Conservation (phyloP, 2,888 invertebrate species). For the Brachyptera putata region DNA sequence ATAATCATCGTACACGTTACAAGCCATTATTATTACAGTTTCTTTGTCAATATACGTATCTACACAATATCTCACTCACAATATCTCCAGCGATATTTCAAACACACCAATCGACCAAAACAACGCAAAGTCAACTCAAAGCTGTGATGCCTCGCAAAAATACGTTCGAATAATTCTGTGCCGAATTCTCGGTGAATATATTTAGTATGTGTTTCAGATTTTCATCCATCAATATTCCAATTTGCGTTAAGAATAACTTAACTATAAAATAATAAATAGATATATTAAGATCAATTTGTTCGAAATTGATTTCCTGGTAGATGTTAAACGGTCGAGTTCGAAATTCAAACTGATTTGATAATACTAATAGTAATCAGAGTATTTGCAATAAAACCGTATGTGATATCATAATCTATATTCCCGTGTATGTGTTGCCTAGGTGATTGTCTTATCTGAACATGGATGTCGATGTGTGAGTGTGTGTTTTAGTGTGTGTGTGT, state of each 20-base stretch:
- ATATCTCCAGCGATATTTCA: background rate
- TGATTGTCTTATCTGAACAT: slow-evolving; percentile 4
- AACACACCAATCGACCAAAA: background rate
- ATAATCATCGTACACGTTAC: slow-evolving; percentile 5
- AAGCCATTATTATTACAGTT: too few species aligned
- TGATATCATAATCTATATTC: background rate
- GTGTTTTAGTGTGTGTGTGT: background rate
- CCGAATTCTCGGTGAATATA: background rate
- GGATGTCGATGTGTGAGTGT: too few species aligned
- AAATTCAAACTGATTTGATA: slow-evolving; percentile 11
- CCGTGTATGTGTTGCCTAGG: background rate
- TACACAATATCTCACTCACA: background rate
- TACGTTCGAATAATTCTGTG: background rate
- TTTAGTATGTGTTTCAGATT: background rate
- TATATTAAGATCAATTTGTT: background rate
- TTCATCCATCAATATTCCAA: background rate
- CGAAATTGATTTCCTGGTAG: background rate
- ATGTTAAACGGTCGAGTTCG: background rate
- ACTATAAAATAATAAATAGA: background rate
- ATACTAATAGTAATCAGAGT: slow-evolving; percentile 5
- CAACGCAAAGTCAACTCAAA: background rate
- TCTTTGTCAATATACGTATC: too few species aligned
- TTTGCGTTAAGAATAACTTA: background rate
- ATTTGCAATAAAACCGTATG: background rate
- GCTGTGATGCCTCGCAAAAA: slow-evolving; percentile 12